Base-by-base conservation (phyloP, 2,113 vertebrate species). In the Polypterus bichir region DNA sequence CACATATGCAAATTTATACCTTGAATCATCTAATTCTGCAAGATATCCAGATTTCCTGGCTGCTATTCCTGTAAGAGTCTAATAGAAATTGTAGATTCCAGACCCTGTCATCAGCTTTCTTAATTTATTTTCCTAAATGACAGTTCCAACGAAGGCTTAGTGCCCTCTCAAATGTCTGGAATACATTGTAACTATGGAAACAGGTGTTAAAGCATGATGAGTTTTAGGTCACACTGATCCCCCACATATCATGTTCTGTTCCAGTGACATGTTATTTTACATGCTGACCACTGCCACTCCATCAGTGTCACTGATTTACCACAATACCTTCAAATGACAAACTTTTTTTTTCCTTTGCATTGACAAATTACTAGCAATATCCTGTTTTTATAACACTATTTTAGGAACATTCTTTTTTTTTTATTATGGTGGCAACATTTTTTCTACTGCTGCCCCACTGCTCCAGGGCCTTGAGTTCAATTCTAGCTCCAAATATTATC, bases 101-200 rank as follows among this genome's bases (percentile, higher is more conserved):
- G 74, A 70, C 64, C 77, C 79, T 82, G 77, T 66, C 70, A 79
- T 83, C 80, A 76, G 76, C 64, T 83, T 83, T 73, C 77, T 85
- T 85, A 84, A 88, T 86, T 86, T 86, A 86, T 85, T 89, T 86
- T 77, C 62, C 65, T 81, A 83, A 86, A 85, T 83, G 83, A 84
- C 77, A 86, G 73, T 64, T 64, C 82, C 87, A 79, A 77, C 72
- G 81, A 78, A 83, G 73, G 75, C 77, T 77, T 74, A 59, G 66
- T 81, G 71, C 77, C 76, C 80, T 82, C 78, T 88, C 79, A 76
- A 76, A 85, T 86, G 76, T 84, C 83, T 85, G 78, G 78, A 83
- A 86, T 83, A 81, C 81, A 70, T 76, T 70, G 86, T 89, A 88
- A 76, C 86, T 86, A 89, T 88, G 85, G 88, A 86, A 89, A 89